Evolutionary conservation across 2,797 vertebrate species (phyloP).

Genomic region (Coluber constrictor): DNA sequence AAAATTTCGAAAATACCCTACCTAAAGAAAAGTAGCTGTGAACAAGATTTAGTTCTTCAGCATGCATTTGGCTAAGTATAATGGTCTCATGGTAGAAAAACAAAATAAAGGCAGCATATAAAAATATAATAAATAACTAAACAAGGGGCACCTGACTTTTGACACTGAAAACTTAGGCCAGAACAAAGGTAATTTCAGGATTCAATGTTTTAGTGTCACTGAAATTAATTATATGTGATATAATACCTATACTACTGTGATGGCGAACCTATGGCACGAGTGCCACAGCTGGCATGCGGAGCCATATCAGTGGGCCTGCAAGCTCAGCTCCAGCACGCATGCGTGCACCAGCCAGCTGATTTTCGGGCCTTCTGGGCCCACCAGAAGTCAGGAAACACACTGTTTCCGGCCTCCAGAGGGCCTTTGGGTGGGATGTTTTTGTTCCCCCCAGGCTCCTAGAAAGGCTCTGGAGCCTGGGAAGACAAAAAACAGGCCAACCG

Average conservation of each 20-base stretch:
- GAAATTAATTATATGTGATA: neutral
- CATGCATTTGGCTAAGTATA: conserved; percentile 10
- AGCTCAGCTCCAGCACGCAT: no score
- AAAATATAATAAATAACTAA: neutral
- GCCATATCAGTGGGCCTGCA: no score
- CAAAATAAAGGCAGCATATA: neutral
- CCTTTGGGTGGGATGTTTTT: no score
- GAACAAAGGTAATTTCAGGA: neutral
- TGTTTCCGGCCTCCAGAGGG: no score
- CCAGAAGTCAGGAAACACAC: no score
- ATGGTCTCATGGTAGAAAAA: neutral
- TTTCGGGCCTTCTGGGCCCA: no score
- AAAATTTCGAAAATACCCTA: conserved; percentile 54
- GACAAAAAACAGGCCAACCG: no score
- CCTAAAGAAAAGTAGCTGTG: conserved; percentile 47
- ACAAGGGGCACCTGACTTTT: neutral
- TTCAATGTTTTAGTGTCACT: neutral
- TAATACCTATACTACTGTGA: neutral
- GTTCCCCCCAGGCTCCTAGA: no score
- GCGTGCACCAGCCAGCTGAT: no score
- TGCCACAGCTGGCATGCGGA: no score
- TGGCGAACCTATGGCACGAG: no score
- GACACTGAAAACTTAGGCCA: neutral
- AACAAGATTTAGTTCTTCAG: conserved; percentile 39
- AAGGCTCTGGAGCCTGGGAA: no score